Conservation (phyloP, 1,140 invertebrate genomes). For the Nomia melanderi region DNA sequence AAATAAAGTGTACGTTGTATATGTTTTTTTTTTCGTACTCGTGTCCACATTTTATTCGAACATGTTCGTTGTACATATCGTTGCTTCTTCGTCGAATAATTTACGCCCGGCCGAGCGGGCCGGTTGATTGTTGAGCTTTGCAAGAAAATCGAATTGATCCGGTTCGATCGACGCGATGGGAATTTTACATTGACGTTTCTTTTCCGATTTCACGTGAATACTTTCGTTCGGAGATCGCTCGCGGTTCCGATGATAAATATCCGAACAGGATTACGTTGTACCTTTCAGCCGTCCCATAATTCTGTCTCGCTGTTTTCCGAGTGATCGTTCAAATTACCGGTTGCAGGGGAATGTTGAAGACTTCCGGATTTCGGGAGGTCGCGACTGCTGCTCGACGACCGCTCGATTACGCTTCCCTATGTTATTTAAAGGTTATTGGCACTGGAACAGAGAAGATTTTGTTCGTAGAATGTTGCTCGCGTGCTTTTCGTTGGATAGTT, state of each 20-base stretch:
- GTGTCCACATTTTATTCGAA: conserved; percentile 57
- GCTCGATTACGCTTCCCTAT: too few species aligned
- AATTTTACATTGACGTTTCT: background rate
- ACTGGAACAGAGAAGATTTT: conserved; percentile 26
- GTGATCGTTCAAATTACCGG: too few species aligned
- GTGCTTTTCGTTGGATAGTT: background rate
- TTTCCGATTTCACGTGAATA: background rate
- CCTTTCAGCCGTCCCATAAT: background rate
- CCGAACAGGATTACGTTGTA: background rate
- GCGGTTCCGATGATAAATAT: too few species aligned
- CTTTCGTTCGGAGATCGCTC: too few species aligned
- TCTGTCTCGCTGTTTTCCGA: background rate
- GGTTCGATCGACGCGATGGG: background rate
- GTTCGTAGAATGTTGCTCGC: background rate
- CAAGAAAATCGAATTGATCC: too few species aligned
- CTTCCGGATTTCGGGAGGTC: background rate
- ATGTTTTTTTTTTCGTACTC: conserved; percentile 72
- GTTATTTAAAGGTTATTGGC: conserved; percentile 33
- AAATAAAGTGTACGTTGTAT: conserved; percentile 77
- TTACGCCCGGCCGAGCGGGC: too few species aligned
- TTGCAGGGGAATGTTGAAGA: too few species aligned
- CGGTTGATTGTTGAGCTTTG: too few species aligned
- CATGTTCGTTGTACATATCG: conserved; percentile 50
- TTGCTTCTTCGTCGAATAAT: background rate
- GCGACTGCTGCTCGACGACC: too few species aligned